Evolutionary conservation across 2,888 invertebrate genomes (phyloP).

Genomic region (Limnephilus marmoratus): DNA sequence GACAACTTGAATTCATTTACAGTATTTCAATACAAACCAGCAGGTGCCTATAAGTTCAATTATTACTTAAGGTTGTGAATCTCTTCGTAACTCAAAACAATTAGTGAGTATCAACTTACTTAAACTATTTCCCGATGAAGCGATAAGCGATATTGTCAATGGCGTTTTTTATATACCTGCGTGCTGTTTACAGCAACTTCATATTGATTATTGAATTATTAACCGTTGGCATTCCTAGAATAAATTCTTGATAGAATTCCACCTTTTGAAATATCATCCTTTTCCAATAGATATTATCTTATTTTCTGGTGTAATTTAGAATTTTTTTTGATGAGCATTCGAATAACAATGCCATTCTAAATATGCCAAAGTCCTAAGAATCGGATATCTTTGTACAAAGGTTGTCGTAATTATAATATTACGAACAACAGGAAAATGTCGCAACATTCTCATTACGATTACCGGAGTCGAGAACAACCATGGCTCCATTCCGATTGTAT

Average conservation of each 20-base stretch:
- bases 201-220: background rate
- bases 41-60: background rate
- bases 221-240: background rate
- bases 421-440: background rate
- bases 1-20: background rate
- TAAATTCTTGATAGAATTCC: background rate
- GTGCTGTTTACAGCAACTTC: background rate
- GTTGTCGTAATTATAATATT: background rate
- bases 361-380: background rate
- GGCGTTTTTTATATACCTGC: background rate
- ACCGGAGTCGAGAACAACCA: background rate
- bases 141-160: background rate
- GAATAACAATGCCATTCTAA: background rate
- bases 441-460: background rate
- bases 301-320: background rate
- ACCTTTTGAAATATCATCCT: background rate
- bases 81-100: background rate
- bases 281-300: background rate
- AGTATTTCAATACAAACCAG: background rate
- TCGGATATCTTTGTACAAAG: background rate
- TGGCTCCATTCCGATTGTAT: conserved; percentile 31
- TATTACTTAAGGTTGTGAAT: background rate
- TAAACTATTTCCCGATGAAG: background rate
- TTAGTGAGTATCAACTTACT: background rate
- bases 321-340: background rate